A percentile compares a stretch with the other conserved stretches of the same genome.
These are phyloP conservation scores for Carassius gibelio DNA, from an alignment of 2,113 vertebrate species.

Conservation along the genomic window DNA sequence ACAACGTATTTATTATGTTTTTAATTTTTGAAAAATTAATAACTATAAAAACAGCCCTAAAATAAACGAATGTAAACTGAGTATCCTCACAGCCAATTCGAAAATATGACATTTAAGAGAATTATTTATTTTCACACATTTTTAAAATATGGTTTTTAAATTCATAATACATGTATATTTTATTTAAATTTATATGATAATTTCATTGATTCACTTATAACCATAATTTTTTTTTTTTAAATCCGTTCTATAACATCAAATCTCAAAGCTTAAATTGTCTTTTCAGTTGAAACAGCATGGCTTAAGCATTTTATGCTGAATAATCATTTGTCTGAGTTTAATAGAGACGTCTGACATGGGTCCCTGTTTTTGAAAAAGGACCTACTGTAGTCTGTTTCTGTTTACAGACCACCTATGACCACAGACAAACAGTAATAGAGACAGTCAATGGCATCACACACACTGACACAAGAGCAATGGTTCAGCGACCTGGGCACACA, in stretches of 20 bases:
- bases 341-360: background rate
- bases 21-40: background rate
- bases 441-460: slow-evolving; percentile 6
- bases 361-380: background rate
- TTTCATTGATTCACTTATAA: no score
- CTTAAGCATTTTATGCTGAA: background rate
- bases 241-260: background rate
- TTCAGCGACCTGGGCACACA: slow-evolving; percentile 23
- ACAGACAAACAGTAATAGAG: background rate
- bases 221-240: no score
- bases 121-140: no score
- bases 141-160: no score
- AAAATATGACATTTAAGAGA: background rate
- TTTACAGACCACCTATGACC: background rate
- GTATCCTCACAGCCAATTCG: background rate
- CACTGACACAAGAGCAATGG: background rate
- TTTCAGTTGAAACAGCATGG: background rate
- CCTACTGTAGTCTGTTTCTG: background rate
- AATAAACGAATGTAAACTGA: background rate
- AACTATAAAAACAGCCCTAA: background rate
- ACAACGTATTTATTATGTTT: background rate
- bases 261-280: background rate
- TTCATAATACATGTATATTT: no score
- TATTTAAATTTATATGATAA: no score
- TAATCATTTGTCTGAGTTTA: background rate